Evolutionary conservation across 2,888 invertebrate species (phyloP), one percentile per base, ranked within the genome.

Genomic region (Hirudinaria manillensis): DNA sequence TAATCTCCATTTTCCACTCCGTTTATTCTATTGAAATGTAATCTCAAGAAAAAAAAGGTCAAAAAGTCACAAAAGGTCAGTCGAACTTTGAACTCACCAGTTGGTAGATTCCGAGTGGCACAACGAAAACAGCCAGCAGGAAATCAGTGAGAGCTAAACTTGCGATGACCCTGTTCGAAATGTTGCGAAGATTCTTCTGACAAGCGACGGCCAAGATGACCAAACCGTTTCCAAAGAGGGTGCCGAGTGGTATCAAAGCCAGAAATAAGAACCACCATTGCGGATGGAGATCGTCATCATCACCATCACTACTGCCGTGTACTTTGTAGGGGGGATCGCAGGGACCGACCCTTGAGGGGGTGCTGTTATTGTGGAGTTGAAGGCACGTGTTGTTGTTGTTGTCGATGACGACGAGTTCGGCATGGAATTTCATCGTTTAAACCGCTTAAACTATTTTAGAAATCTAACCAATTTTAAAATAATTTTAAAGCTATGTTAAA

Each of bases 81-180:
- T 45, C 16, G 45, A 45, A 45, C 45, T 45, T 45, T 45, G 4
- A 61, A 51, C 79, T 75, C 36, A 79, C 79, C 77, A 78, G 76
- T 38, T 79, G 79, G 70, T 79, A 79, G 51, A 77, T 76, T 66
- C 78, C 76, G n/a, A 79, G 71, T 2, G 80, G 80, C 13, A 79
- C 79, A 32, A 80, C 80, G n/a, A 78, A 21, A 10, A 79, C 32
- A 6, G 78, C 80, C 55, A 80, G 72, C 29, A 80, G 74, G 72
- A 80, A 78, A 70, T 80, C 80, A 0, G 80, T 80, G 61, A 77
- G 66, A 19, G 80, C 80, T 21, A 80, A 75, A 65, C 77, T 77
- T n/a, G 80, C 80, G n/a, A 80, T 79, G 32, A 80, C 80, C 38
- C 72, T 76, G 75, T 80, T 80, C 19, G 80, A 79, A 34, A 80